Percentiles rank a stretch among this genome's conserved stretches.
phyloP scores from a whole-genome alignment of 2,113 vertebrate species.

The Xyrauchen texanus region DNA sequence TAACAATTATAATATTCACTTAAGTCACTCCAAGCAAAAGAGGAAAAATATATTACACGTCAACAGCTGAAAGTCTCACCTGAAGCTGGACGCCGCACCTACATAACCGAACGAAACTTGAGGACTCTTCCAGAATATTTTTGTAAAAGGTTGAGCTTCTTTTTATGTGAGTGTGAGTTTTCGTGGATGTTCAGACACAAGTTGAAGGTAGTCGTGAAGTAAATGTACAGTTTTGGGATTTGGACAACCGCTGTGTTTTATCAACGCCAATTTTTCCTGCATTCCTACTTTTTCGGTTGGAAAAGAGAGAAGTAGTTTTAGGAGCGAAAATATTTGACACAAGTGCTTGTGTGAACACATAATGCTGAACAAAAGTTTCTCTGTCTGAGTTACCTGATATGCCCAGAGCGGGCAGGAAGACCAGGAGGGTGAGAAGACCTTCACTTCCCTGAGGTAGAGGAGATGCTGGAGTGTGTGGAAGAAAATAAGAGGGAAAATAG shows the following conservation, averaged over 20 bases:
- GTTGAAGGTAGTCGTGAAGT: constrained; percentile 75
- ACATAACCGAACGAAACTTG: constrained; percentile 49
- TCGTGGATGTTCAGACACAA: constrained; percentile 61
- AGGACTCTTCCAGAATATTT: constrained; percentile 50
- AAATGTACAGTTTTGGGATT: constrained; percentile 79
- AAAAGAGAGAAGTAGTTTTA: constrained; percentile 20
- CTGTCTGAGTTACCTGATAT: constrained; percentile 43
- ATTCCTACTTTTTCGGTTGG: constrained; percentile 80
- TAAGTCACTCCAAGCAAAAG: constrained; percentile 47
- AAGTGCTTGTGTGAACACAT: constrained; percentile 60
- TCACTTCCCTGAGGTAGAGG: constrained; percentile 17
- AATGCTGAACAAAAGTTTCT: constrained; percentile 86
- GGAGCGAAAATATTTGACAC: constrained; percentile 56
- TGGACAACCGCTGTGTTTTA: constrained; percentile 80
- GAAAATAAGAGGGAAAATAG: constrained; percentile 1
- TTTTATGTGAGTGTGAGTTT: constrained; percentile 33
- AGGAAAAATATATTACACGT: constrained; percentile 21
- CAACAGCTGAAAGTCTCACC: constrained; percentile 42
- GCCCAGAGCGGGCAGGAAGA: not conserved
- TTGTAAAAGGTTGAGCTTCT: constrained; percentile 68
- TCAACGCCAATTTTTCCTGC: constrained; percentile 79
- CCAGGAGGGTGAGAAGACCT: not conserved
- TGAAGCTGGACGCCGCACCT: constrained; percentile 36
- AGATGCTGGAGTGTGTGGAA: constrained; percentile 37
- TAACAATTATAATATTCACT: constrained; percentile 48